These are phyloP conservation scores for Todiramphus saurophagus DNA, from an alignment of 2,113 vertebrate genomes.

Conservation along the genomic window DNA sequence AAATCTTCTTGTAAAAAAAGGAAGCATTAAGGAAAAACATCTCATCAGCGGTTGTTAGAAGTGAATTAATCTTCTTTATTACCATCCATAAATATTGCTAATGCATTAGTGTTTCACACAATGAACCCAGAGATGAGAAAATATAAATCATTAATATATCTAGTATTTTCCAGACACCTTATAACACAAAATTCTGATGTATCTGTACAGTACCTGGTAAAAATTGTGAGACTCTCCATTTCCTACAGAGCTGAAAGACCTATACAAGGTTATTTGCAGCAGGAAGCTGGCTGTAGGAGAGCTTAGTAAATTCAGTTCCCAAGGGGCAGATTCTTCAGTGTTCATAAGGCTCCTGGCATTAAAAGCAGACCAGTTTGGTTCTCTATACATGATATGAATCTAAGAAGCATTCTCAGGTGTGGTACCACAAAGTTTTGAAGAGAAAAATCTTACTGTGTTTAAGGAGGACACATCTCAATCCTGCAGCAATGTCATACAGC, in stretches of 20 bases:
- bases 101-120: slow-evolving; percentile 3
- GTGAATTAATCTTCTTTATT: slow-evolving; percentile 55
- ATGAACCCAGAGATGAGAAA: slow-evolving; percentile 24
- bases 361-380: neutral
- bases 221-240: neutral
- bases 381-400: neutral
- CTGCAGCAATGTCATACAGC: neutral
- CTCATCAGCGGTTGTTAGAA: slow-evolving; percentile 6
- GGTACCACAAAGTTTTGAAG: neutral
- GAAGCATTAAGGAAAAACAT: neutral
- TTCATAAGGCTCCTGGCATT: neutral
- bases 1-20: slow-evolving; percentile 26
- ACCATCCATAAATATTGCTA: slow-evolving; percentile 33
- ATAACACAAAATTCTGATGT: neutral
- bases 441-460: too few relatives aligned
- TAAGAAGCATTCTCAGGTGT: neutral
- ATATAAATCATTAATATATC: slow-evolving; percentile 8
- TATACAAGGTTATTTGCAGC: neutral
- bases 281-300: neutral
- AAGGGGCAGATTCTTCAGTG: neutral
- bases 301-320: neutral
- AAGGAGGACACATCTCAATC: neutral
- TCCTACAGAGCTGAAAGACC: neutral
- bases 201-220: neutral
- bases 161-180: neutral